phyloP scores from a whole-genome alignment of 2,888 invertebrate species.

The Caenorhabditis sp. region DNA sequence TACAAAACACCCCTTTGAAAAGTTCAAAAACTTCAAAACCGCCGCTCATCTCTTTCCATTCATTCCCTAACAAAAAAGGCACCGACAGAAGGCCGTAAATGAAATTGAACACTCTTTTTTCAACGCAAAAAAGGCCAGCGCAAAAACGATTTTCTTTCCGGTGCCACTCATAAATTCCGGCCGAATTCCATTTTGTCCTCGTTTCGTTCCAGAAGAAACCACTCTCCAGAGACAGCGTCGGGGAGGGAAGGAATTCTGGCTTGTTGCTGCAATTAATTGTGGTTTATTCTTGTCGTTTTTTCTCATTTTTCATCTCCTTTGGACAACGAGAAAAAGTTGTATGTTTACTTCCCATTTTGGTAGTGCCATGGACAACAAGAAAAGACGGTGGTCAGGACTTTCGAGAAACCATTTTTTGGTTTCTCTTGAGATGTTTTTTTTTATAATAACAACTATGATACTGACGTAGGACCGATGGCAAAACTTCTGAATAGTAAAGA shows the following conservation, averaged over 20 bases:
- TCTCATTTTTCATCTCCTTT: neutral
- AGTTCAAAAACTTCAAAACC: conserved; percentile 24
- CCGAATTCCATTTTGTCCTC: conserved; percentile 36
- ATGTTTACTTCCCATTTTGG: conserved; percentile 7
- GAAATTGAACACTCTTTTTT: conserved; percentile 46
- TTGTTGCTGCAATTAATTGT: conserved; percentile 35
- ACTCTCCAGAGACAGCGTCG: conserved; percentile 19
- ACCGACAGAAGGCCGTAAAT: conserved; percentile 38
- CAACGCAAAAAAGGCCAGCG: conserved; percentile 1
- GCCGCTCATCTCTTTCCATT: conserved; percentile 12
- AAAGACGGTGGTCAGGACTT: neutral
- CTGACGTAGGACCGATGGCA: too few species aligned
- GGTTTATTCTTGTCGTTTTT: conserved; percentile 27
- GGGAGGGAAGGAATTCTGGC: conserved; percentile 3
- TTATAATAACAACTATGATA: too few species aligned
- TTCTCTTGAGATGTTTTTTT: neutral
- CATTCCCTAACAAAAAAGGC: conserved; percentile 7
- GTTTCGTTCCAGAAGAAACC: conserved; percentile 42
- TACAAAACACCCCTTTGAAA: conserved; percentile 11
- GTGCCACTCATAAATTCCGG: conserved; percentile 51
- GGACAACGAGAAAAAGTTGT: conserved; percentile 2
- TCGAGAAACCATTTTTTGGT: neutral
- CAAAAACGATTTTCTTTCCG: conserved; percentile 41
- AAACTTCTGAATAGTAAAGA: too few species aligned
- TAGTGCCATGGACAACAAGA: neutral